Conservation (phyloP, 2,113 vertebrate species). For the Ifrita kowaldi region DNA sequence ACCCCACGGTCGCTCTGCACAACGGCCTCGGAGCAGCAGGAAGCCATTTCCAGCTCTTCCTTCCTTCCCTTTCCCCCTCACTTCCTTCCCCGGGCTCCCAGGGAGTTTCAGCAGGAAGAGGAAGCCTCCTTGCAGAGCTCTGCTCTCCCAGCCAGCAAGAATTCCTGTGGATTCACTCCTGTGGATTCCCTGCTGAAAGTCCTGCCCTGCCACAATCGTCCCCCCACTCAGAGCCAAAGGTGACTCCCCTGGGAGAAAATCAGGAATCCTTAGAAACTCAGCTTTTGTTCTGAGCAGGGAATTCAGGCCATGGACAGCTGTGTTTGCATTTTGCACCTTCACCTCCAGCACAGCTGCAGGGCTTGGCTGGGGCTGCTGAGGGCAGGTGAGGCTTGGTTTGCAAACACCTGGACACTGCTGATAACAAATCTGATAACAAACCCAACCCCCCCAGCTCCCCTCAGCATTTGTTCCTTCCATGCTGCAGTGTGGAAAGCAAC, state of each 20-base stretch:
- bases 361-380: neutral
- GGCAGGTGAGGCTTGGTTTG: accelerated
- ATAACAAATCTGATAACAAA: neutral
- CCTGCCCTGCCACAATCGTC: neutral
- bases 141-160: neutral
- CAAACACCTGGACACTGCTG: neutral
- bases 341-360: neutral
- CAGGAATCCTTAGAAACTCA: neutral
- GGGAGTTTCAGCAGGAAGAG: neutral
- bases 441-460: neutral
- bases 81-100: neutral
- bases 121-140: neutral
- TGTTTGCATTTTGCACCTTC: neutral
- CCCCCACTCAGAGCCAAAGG: neutral
- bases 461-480: neutral
- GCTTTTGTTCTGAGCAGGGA: neutral
- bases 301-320: neutral
- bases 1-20: neutral
- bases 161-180: neutral
- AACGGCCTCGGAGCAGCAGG: neutral
- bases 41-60: conserved; percentile 19
- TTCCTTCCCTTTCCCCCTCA: neutral
- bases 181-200: neutral
- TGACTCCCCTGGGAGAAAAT: neutral
- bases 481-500: neutral